A percentile compares a stretch with the other conserved stretches of the same genome.
These are phyloP conservation scores for Centrocercus urophasianus DNA, from an alignment of 2,113 vertebrate species.

Conservation along the genomic window DNA sequence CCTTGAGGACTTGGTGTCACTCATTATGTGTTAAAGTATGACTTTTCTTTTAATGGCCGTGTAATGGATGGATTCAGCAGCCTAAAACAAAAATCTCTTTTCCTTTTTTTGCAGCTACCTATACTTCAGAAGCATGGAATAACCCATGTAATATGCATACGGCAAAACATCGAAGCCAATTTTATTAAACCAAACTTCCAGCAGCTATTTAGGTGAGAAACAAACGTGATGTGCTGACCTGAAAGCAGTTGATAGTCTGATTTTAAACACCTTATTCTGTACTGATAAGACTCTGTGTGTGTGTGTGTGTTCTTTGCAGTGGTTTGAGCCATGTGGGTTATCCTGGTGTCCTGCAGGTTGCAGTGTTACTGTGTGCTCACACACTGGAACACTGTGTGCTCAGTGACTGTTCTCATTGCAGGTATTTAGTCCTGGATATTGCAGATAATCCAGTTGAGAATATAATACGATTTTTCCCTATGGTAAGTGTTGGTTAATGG, in stretches of 20 bases:
- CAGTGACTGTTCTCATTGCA: constrained; percentile 70
- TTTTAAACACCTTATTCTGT: neutral
- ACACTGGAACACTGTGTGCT: neutral
- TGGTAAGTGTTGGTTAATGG: constrained; percentile 80
- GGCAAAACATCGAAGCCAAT: constrained; percentile 99
- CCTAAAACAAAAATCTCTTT: neutral
- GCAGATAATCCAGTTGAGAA: constrained; percentile 99
- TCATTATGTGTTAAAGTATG: neutral
- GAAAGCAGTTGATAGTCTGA: neutral
- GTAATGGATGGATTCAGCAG: neutral
- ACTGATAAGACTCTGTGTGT: neutral
- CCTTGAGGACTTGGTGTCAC: fast-evolving
- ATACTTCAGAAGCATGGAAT: constrained; percentile 94
- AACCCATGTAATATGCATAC: constrained; percentile 96
- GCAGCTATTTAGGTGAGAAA: constrained; percentile 93
- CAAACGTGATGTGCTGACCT: neutral
- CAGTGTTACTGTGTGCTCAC: neutral
- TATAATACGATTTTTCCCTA: constrained; percentile 96
- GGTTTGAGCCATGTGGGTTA: neutral
- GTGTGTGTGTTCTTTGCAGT: neutral
- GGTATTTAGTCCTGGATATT: constrained; percentile 99
- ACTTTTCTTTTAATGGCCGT: neutral
- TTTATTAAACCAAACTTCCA: constrained; percentile 99
- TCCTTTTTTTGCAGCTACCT: constrained; percentile 82
- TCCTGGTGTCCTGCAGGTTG: neutral